These are phyloP conservation scores for Temnopleurus reevesii DNA, from an alignment of 53 echinoderm and acorn worm genomes.

Conservation along the genomic window DNA sequence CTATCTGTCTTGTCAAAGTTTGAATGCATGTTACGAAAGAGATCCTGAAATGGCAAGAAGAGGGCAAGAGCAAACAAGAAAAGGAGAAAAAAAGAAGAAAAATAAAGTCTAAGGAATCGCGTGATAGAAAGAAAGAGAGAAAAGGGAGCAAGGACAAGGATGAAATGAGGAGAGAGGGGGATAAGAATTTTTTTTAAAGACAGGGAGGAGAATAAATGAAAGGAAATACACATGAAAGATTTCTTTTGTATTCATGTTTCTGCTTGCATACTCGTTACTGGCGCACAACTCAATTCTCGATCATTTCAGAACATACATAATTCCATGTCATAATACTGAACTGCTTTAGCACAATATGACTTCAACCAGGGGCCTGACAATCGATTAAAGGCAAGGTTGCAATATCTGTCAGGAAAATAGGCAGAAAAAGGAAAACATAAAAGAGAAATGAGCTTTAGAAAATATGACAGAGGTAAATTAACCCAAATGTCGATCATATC, in stretches of 20 bases:
- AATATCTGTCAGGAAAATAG: background rate
- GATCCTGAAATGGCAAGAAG: background rate
- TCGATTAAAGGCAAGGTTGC: background rate
- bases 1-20: too few species aligned
- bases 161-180: background rate
- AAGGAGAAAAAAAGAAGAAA: background rate
- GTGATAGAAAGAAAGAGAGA: background rate
- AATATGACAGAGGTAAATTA: slow-evolving; percentile 4
- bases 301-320: background rate
- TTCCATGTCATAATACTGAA: background rate
- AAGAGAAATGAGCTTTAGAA: background rate
- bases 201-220: background rate
- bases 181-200: background rate
- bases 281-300: background rate
- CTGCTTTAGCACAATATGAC: background rate
- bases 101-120: too few species aligned
- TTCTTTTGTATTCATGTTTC: too few species aligned
- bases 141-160: background rate
- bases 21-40: too few species aligned
- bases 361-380: background rate
- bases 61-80: background rate
- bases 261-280: too few species aligned
- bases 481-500: background rate
- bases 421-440: background rate
- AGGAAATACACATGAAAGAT: background rate